Conservation (phyloP, 2,113 vertebrate genomes). For the Podiceps cristatus region DNA sequence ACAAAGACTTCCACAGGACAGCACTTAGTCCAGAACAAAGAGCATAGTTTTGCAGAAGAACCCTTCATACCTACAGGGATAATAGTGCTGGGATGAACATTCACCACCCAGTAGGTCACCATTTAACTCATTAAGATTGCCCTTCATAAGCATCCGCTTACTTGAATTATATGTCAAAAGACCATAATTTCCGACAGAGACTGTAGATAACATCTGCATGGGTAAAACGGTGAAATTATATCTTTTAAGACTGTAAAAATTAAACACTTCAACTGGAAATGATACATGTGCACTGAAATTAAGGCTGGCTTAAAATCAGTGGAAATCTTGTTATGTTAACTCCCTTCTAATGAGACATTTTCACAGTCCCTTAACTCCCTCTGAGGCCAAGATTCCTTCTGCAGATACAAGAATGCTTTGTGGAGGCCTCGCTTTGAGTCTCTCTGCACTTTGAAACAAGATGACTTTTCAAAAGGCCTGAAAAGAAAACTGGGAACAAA, state of each 20-base stretch:
- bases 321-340: not conserved
- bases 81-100: not conserved
- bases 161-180: not conserved
- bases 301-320: not conserved
- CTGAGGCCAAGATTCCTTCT: not conserved
- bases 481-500: not conserved
- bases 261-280: not conserved
- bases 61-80: not conserved
- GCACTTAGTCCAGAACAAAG: not conserved
- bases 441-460: not conserved
- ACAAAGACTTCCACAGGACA: not conserved
- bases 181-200: accelerated
- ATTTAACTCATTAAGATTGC: not conserved
- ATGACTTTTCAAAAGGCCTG: not conserved
- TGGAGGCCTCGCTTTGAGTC: not conserved
- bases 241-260: not conserved
- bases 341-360: not conserved
- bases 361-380: not conserved
- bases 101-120: not conserved
- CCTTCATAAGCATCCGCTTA: not conserved
- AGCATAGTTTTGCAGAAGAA: not conserved
- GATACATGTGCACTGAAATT: not conserved
- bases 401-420: not conserved
- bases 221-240: not conserved
- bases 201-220: not conserved